These are phyloP conservation scores for Lagopus muta DNA, from an alignment of 2,113 vertebrate genomes.

Conservation along the genomic window DNA sequence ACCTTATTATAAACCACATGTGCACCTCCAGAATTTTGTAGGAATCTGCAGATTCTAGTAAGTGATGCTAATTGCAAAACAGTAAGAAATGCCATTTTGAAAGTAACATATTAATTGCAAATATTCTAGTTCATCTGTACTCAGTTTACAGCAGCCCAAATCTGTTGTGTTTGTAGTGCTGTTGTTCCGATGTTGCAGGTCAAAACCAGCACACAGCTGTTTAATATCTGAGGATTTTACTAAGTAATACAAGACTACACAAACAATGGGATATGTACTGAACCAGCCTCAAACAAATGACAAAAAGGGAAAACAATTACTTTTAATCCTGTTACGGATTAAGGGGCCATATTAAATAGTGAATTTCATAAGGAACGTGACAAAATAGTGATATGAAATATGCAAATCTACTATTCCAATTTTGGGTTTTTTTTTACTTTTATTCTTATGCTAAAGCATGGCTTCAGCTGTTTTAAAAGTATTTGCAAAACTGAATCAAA, in stretches of 20 bases:
- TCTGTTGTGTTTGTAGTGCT: constrained; percentile 31
- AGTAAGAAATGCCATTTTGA: constrained; percentile 29
- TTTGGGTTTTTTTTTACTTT: not conserved
- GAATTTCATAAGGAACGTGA: not conserved
- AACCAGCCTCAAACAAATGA: constrained; percentile 1
- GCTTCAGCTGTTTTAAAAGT: constrained; percentile 19
- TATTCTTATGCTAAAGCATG: constrained; percentile 24
- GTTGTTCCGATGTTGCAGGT: constrained; percentile 47
- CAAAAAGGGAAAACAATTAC: constrained; percentile 48
- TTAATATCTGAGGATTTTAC: constrained; percentile 48
- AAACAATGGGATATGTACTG: constrained; percentile 40
- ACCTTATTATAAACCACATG: not conserved
- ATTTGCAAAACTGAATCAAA: constrained; percentile 36
- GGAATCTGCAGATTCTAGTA: not conserved
- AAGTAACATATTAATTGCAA: constrained; percentile 55
- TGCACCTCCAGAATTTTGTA: not conserved
- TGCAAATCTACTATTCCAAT: not conserved
- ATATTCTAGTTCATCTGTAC: constrained; percentile 32
- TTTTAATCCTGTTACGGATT: constrained; percentile 58
- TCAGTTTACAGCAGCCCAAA: constrained; percentile 52
- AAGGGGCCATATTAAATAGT: not conserved
- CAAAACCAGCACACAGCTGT: constrained; percentile 58
- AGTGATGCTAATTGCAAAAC: constrained; percentile 1
- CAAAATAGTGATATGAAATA: not conserved
- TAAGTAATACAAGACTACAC: constrained; percentile 54